A percentile compares a stretch with the other conserved stretches of the same genome.
phyloP scores from a whole-genome alignment of 2,888 invertebrate species.

The Eremobia ochroleuca region DNA sequence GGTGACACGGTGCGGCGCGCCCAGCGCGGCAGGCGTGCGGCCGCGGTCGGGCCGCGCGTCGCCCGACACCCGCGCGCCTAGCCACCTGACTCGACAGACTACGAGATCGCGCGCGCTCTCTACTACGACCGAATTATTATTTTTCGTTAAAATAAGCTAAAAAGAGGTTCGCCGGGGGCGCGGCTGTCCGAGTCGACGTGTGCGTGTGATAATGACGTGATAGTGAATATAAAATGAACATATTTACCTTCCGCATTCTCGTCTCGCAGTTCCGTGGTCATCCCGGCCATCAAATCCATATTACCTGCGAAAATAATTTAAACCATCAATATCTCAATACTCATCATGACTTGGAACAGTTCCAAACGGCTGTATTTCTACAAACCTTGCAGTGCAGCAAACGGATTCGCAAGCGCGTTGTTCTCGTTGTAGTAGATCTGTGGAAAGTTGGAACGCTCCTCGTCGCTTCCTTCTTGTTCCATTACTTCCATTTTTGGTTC shows the following conservation, averaged over 20 bases:
- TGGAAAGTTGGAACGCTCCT: constrained; percentile 90
- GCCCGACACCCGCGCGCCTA: constrained; percentile 89
- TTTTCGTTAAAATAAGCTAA: constrained; percentile 65
- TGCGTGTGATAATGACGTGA: constrained; percentile 89
- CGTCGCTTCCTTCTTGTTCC: constrained; percentile 93
- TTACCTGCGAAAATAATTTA: constrained; percentile 79
- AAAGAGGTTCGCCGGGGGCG: constrained; percentile 89
- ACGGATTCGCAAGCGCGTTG: constrained; percentile 88
- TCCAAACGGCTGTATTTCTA: constrained; percentile 27
- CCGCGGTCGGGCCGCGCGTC: constrained; percentile 75
- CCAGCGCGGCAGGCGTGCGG: constrained; percentile 62
- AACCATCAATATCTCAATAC: constrained; percentile 29
- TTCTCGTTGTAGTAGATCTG: constrained; percentile 87
- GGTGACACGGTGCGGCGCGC: constrained; percentile 56
- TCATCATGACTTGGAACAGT: constrained; percentile 14
- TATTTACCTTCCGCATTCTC: constrained; percentile 89
- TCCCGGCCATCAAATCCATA: constrained; percentile 88
- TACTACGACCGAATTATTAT: constrained; percentile 73
- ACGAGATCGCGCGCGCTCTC: constrained; percentile 84
- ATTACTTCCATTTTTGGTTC: constrained; percentile 94
- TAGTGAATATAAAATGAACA: constrained; percentile 73
- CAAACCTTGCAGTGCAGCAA: constrained; percentile 87
- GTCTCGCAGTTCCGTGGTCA: constrained; percentile 86
- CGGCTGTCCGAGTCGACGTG: constrained; percentile 90
- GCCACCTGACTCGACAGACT: constrained; percentile 77